Conservation (phyloP, 2,888 invertebrate species). For the Plebejus argus region DNA sequence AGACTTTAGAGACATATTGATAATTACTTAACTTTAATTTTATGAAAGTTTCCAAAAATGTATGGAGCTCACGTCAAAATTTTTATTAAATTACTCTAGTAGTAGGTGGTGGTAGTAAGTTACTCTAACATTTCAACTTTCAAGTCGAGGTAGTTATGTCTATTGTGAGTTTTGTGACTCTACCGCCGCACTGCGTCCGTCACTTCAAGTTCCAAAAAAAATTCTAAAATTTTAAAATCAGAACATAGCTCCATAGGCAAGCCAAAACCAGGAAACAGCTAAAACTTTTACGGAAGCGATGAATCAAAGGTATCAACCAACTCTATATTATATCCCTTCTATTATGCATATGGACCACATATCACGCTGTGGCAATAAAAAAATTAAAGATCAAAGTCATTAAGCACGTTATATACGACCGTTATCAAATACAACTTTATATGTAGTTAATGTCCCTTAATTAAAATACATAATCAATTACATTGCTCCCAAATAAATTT, state of each 20-base stretch:
- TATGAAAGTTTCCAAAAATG: too few species aligned
- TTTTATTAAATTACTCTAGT: too few species aligned
- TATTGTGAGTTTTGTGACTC: too few species aligned
- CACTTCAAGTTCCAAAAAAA: too few species aligned
- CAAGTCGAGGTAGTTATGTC: too few species aligned
- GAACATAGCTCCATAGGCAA: neutral
- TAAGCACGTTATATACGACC: neutral
- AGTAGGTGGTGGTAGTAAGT: too few species aligned
- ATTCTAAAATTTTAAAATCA: too few species aligned
- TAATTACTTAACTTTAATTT: too few species aligned
- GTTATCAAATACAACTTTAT: conserved; percentile 14
- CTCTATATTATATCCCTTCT: neutral
- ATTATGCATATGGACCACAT: neutral
- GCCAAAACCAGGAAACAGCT: neutral
- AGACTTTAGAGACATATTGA: neutral
- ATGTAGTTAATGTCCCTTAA: neutral
- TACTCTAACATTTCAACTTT: too few species aligned
- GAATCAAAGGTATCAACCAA: neutral
- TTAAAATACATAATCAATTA: conserved; percentile 13
- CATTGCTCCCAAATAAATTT: neutral
- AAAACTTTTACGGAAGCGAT: neutral
- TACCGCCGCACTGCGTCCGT: too few species aligned
- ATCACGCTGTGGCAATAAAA: conserved; percentile 5
- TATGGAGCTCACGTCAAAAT: too few species aligned
- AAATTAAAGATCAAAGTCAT: conserved; percentile 1